These are phyloP conservation scores for Melanophora roralis DNA, from an alignment of 2,888 invertebrate genomes.

Conservation along the genomic window DNA sequence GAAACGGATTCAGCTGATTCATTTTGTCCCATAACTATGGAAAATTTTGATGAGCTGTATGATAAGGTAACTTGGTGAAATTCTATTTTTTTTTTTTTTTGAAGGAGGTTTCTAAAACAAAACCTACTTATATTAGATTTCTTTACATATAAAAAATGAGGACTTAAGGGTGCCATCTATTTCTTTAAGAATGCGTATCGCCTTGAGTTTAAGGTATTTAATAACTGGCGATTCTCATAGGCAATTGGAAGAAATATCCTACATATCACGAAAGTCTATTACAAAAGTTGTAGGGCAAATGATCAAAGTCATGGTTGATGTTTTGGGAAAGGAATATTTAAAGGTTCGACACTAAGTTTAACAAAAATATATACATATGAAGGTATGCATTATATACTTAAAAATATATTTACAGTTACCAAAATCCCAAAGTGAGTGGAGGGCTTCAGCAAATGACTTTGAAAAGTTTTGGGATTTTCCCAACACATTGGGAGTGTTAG, in stretches of 20 bases:
- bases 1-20: not conserved
- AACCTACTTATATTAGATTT: not conserved
- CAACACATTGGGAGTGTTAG: conserved; percentile 22
- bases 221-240: conserved; percentile 16
- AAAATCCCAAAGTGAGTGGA: not conserved
- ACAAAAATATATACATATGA: too few relatives aligned
- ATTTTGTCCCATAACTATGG: conserved; percentile 31
- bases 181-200: conserved; percentile 18
- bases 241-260: not conserved
- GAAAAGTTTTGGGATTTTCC: conserved; percentile 38
- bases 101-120: not conserved
- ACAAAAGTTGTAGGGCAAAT: conserved; percentile 12
- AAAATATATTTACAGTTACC: conserved; percentile 20
- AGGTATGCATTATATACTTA: too few relatives aligned
- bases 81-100: too few relatives aligned
- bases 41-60: conserved; percentile 23
- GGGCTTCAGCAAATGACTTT: conserved; percentile 12
- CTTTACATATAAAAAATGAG: not conserved
- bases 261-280: conserved; percentile 17
- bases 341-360: too few relatives aligned
- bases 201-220: conserved; percentile 33
- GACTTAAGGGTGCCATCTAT: not conserved
- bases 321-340: conserved; percentile 3
- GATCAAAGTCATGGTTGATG: not conserved
- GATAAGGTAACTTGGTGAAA: not conserved